phyloP scores from a whole-genome alignment of 1,140 invertebrate genomes.

The Drosophila athabasca region DNA sequence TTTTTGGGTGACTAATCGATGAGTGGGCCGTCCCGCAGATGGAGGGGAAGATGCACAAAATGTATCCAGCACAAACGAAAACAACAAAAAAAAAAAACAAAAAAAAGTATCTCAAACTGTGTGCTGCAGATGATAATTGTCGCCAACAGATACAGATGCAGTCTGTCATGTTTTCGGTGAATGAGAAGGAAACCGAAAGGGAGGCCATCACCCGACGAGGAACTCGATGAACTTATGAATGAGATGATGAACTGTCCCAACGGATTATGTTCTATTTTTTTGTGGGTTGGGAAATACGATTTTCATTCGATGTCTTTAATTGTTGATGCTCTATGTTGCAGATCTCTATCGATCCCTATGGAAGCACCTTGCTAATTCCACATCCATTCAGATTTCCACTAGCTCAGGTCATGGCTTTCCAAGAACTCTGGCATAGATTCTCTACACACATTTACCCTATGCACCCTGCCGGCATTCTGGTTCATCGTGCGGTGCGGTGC shows the following conservation, averaged over 20 bases:
- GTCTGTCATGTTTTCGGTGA: conserved; percentile 44
- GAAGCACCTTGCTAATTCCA: too few species aligned
- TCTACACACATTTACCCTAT: conserved; percentile 12
- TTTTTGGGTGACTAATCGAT: conserved; percentile 48
- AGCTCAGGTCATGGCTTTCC: too few species aligned
- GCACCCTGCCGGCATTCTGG: conserved; percentile 16
- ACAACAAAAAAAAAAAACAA: too few species aligned
- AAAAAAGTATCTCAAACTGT: conserved; percentile 22
- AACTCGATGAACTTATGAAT: conserved; percentile 5
- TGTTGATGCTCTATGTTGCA: too few species aligned
- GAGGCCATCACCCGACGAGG: conserved; percentile 15
- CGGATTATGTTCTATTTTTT: not conserved
- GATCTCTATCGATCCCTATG: too few species aligned
- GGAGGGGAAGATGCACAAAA: not conserved
- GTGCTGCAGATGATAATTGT: conserved; percentile 45
- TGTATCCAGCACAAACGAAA: conserved; percentile 14
- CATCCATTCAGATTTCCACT: too few species aligned
- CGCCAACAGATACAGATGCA: conserved; percentile 45
- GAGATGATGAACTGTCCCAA: conserved; percentile 38
- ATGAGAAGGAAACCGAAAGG: conserved; percentile 38
- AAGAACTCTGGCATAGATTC: not conserved
- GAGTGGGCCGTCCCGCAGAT: conserved; percentile 11
- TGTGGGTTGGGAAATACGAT: not conserved
- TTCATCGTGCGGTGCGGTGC: conserved; percentile 18
- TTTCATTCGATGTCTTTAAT: too few species aligned